Conservation (phyloP, 2,797 vertebrate species). For the Crax fasciolata region DNA sequence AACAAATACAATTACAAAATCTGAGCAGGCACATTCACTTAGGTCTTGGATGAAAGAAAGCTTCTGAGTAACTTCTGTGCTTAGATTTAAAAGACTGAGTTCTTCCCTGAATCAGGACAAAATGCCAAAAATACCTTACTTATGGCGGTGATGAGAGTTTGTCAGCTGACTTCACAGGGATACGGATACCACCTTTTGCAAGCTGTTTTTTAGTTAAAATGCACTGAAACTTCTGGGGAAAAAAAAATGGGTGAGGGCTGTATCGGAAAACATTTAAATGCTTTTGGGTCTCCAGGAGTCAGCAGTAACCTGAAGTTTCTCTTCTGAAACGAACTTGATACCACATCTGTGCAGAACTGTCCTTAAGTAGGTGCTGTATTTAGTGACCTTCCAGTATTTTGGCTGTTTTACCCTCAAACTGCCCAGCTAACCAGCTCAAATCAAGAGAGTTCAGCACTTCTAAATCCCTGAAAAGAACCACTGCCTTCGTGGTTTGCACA, state of each 20-base stretch:
- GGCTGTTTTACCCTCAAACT: not conserved
- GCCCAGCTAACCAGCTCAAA: not conserved
- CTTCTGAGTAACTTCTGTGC: not conserved
- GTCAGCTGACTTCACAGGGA: not conserved
- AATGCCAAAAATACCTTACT: not conserved
- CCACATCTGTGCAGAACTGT: not conserved
- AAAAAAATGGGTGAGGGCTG: not conserved
- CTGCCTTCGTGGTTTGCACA: not conserved
- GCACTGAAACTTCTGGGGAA: not conserved
- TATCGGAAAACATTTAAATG: not conserved
- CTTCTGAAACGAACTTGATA: not conserved
- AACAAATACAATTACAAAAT: not conserved
- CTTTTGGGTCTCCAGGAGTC: rapidly evolving
- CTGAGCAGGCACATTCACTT: not conserved
- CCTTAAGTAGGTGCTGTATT: not conserved
- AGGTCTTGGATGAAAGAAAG: not conserved
- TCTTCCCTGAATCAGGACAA: not conserved
- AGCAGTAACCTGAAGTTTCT: not conserved
- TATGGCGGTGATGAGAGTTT: not conserved
- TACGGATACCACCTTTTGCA: not conserved
- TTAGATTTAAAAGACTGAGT: not conserved
- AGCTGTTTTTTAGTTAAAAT: not conserved
- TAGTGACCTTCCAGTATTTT: not conserved
- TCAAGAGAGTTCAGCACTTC: not conserved
- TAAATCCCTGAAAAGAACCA: not conserved